Evolutionary conservation across 1,140 invertebrate genomes (phyloP).

Genomic region (Drosophila oshimai): DNA sequence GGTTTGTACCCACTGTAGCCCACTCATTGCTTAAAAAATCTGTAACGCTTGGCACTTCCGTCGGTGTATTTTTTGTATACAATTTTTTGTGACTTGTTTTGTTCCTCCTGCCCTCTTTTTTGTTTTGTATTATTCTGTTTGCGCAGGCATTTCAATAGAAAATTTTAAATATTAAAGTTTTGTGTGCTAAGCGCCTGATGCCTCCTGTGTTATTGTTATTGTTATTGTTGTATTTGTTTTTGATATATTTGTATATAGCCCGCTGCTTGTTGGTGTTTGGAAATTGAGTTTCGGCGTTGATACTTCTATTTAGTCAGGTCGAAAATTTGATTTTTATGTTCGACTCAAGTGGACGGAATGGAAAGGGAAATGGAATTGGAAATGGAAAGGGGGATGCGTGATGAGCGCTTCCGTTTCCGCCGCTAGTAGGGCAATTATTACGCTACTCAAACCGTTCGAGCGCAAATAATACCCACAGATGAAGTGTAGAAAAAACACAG

Average conservation of each 20-base stretch:
- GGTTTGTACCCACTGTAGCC: neutral
- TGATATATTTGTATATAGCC: slow-evolving; percentile 28
- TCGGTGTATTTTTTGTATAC: slow-evolving; percentile 4
- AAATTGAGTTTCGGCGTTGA: slow-evolving; percentile 72
- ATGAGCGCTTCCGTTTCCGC: slow-evolving; percentile 54
- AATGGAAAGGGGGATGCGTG: slow-evolving; percentile 22
- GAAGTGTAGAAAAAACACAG: neutral
- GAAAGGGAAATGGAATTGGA: slow-evolving; percentile 1
- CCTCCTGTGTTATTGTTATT: slow-evolving; percentile 33
- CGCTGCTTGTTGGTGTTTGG: slow-evolving; percentile 53
- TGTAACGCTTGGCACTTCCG: slow-evolving; percentile 56
- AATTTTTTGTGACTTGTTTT: slow-evolving; percentile 13
- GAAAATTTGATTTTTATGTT: slow-evolving; percentile 18
- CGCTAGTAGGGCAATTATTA: slow-evolving; percentile 53
- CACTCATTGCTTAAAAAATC: slow-evolving; percentile 1
- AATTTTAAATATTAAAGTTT: slow-evolving; percentile 65
- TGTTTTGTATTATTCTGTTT: slow-evolving; percentile 15
- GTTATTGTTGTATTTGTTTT: slow-evolving; percentile 14
- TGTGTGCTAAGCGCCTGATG: slow-evolving; percentile 33
- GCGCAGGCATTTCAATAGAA: slow-evolving; percentile 54
- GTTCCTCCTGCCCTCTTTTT: neutral
- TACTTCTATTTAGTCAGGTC: slow-evolving; percentile 66
- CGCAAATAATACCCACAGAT: slow-evolving; percentile 35
- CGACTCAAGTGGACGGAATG: slow-evolving; percentile 30
- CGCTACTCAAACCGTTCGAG: slow-evolving; percentile 52